These are phyloP conservation scores for Bombus consobrinus DNA, from an alignment of 1,140 invertebrate genomes.

Conservation along the genomic window DNA sequence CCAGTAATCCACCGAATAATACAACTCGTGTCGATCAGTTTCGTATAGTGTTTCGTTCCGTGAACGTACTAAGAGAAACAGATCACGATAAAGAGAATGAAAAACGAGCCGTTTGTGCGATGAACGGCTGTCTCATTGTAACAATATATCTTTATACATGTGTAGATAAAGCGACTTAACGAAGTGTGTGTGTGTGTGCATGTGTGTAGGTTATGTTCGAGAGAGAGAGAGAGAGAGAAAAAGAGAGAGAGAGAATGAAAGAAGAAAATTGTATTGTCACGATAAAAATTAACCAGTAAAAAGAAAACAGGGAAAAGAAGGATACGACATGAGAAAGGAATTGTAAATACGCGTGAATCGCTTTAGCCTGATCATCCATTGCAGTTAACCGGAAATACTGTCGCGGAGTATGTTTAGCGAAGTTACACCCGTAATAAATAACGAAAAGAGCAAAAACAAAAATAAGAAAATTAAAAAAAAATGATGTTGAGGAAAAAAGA, in stretches of 20 bases:
- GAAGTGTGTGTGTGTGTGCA: slow-evolving; percentile 49
- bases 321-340: neutral
- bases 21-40: slow-evolving; percentile 2
- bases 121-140: slow-evolving; percentile 26
- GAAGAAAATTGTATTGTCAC: slow-evolving; percentile 18
- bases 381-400: slow-evolving; percentile 34
- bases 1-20: slow-evolving; percentile 16
- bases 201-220: slow-evolving; percentile 52
- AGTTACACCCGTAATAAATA: neutral
- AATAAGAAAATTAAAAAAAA: neutral
- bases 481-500: neutral
- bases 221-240: slow-evolving; percentile 8
- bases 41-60: neutral
- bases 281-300: slow-evolving; percentile 9
- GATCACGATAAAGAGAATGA: neutral
- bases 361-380: slow-evolving; percentile 33
- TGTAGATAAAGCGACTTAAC: slow-evolving; percentile 60
- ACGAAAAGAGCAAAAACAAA: slow-evolving; percentile 1
- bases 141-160: slow-evolving; percentile 65
- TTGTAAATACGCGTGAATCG: slow-evolving; percentile 48
- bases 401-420: slow-evolving; percentile 15
- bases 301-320: neutral
- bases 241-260: neutral
- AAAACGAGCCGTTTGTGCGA: neutral
- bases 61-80: neutral